These are phyloP conservation scores for Enteromius trimaculatus DNA, from an alignment of 2,797 vertebrate genomes.

Conservation along the genomic window DNA sequence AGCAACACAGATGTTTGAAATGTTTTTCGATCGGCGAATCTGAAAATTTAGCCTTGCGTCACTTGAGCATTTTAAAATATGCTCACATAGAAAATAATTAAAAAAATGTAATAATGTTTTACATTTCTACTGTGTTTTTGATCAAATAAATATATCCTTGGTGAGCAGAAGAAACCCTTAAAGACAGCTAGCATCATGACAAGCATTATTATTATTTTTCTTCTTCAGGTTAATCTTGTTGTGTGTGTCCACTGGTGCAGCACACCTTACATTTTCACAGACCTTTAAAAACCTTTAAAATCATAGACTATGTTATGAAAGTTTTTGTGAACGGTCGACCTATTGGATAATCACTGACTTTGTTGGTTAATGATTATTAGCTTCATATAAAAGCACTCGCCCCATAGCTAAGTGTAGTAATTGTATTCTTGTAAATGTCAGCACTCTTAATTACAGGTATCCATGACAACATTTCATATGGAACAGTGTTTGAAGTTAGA, in stretches of 20 bases:
- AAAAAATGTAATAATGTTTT: background rate
- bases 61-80: background rate
- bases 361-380: constrained; percentile 11
- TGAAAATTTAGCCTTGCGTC: background rate
- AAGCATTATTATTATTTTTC: background rate
- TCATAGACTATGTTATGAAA: background rate
- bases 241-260: constrained; percentile 55
- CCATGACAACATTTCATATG: constrained; percentile 16
- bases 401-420: constrained; percentile 3
- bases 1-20: background rate
- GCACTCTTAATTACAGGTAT: background rate
- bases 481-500: background rate
- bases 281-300: constrained; percentile 27
- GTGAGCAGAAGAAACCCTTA: background rate
- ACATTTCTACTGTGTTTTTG: background rate
- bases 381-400: background rate
- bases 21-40: background rate
- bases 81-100: background rate
- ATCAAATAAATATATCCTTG: background rate
- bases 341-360: constrained; percentile 1
- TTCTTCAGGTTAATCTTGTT: constrained; percentile 11
- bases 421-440: constrained; percentile 16
- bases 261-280: constrained; percentile 33
- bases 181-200: background rate
- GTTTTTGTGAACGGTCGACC: background rate